phyloP scores from a whole-genome alignment of 2,113 vertebrate genomes.

The Hiodon tergisus region DNA sequence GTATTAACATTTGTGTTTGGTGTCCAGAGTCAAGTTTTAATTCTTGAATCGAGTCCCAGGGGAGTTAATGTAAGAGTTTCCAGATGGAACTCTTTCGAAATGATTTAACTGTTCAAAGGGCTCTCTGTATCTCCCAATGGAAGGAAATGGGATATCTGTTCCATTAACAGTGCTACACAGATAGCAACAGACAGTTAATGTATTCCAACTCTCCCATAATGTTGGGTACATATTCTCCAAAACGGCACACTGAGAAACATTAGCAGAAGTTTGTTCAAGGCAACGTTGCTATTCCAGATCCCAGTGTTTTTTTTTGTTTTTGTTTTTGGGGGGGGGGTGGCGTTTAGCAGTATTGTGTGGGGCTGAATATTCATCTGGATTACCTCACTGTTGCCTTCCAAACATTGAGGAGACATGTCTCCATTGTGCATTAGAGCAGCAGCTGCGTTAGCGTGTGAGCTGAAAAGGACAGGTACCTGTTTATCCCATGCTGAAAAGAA shows the following conservation, averaged over 20 bases:
- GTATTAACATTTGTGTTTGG: slow-evolving; percentile 9
- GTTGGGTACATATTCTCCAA: background rate
- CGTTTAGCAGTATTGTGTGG: too few species aligned
- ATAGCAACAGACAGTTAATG: background rate
- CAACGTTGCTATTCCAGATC: too few species aligned
- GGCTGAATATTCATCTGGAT: slow-evolving; percentile 1
- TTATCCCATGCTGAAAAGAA: too few species aligned
- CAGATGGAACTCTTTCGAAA: slow-evolving; percentile 38
- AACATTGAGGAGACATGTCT: too few species aligned
- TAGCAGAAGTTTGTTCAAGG: background rate
- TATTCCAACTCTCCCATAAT: background rate
- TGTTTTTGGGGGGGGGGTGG: too few species aligned
- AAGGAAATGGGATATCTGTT: background rate
- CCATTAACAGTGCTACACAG: background rate
- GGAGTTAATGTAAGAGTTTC: slow-evolving; percentile 27
- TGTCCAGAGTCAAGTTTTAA: slow-evolving; percentile 9
- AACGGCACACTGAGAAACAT: background rate
- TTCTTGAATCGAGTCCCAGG: slow-evolving; percentile 3
- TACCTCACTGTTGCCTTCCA: background rate
- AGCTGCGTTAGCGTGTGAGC: background rate
- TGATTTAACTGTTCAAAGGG: slow-evolving; percentile 7
- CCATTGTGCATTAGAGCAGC: too few species aligned
- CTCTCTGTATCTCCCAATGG: background rate
- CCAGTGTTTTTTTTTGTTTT: too few species aligned
- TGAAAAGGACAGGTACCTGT: background rate